These are phyloP conservation scores for Plodia interpunctella DNA, from an alignment of 1,140 invertebrate genomes.

Conservation along the genomic window DNA sequence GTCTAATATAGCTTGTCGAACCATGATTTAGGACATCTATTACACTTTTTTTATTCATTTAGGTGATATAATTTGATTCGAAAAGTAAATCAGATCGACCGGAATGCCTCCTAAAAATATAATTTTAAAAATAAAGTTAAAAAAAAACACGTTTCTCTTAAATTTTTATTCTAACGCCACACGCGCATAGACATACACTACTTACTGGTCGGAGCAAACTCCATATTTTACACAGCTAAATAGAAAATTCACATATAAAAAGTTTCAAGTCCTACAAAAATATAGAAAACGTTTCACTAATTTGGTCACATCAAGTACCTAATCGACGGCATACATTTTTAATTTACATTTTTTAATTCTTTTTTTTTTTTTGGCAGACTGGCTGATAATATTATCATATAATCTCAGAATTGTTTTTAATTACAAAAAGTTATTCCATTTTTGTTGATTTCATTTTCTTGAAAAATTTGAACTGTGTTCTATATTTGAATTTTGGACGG, in stretches of 20 bases:
- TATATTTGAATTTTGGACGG: background rate
- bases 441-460: background rate
- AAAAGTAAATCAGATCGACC: too few relatives aligned
- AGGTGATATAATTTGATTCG: too few relatives aligned
- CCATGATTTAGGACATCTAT: too few relatives aligned
- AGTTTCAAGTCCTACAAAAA: constrained; percentile 39
- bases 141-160: too few relatives aligned
- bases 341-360: constrained; percentile 13
- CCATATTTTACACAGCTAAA: constrained; percentile 17
- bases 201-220: constrained; percentile 39
- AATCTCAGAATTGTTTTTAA: too few relatives aligned
- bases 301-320: constrained; percentile 30
- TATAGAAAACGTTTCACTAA: constrained; percentile 30
- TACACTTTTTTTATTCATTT: too few relatives aligned
- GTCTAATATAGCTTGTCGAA: too few relatives aligned
- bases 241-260: constrained; percentile 29
- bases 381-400: too few relatives aligned
- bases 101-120: too few relatives aligned
- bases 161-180: background rate
- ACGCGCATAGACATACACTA: constrained; percentile 16
- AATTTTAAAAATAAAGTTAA: too few relatives aligned
- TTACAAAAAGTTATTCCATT: too few relatives aligned
- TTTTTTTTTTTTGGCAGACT: constrained; percentile 12
- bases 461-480: background rate
- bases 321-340: constrained; percentile 9